Conservation (phyloP, 2,113 vertebrate species). For the Odontophorus gujanensis region DNA sequence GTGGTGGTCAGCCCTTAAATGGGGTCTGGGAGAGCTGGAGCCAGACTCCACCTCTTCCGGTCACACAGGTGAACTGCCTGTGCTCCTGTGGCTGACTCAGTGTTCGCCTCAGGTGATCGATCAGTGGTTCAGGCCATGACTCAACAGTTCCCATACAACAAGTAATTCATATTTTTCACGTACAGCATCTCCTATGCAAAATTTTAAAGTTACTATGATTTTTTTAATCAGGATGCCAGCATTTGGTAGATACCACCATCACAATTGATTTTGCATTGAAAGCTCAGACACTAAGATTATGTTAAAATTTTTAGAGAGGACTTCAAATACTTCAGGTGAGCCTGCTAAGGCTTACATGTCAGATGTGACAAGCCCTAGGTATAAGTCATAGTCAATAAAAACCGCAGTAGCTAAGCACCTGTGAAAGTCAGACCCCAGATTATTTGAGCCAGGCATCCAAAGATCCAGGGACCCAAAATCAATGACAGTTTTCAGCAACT, state of each 20-base stretch:
- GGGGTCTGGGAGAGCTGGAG: too few relatives aligned
- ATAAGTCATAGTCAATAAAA: slow-evolving; percentile 20
- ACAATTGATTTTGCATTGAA: accelerated
- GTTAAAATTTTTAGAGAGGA: background rate
- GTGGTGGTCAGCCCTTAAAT: too few relatives aligned
- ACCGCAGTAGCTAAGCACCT: background rate
- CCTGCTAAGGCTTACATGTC: background rate
- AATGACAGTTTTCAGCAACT: background rate
- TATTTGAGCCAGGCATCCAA: slow-evolving; percentile 1
- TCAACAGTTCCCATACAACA: background rate
- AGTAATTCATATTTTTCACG: background rate
- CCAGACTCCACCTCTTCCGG: too few relatives aligned
- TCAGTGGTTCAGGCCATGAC: too few relatives aligned
- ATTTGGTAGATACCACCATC: background rate
- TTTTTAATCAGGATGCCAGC: background rate
- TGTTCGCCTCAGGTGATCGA: too few relatives aligned
- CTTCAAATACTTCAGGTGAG: background rate
- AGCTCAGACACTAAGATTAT: background rate
- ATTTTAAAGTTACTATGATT: background rate
- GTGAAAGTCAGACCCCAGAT: slow-evolving; percentile 26
- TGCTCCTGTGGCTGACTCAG: too few relatives aligned
- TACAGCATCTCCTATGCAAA: background rate
- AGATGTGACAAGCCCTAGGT: background rate
- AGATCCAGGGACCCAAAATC: slow-evolving; percentile 20
- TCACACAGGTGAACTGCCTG: too few relatives aligned